These are phyloP conservation scores for Athrips mouffetella DNA, from an alignment of 2,888 invertebrate species.

Conservation along the genomic window DNA sequence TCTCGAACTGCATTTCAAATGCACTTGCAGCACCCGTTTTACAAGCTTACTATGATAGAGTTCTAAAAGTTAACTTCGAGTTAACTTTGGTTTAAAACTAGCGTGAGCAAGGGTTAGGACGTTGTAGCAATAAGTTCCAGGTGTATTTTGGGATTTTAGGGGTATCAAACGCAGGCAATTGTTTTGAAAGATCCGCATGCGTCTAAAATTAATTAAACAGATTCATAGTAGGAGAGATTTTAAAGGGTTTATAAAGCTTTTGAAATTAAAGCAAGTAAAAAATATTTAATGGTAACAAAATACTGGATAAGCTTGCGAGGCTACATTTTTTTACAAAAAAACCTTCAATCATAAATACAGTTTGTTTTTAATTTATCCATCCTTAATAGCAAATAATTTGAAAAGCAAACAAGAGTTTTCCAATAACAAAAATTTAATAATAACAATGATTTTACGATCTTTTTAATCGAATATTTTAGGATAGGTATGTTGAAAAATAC, in stretches of 20 bases:
- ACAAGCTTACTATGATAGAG: constrained; percentile 37
- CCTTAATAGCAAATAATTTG: too few species aligned
- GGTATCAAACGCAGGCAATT: constrained; percentile 37
- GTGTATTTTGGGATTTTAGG: constrained; percentile 45
- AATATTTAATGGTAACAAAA: not conserved
- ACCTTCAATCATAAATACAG: too few species aligned
- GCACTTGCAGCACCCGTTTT: constrained; percentile 41
- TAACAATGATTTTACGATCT: too few species aligned
- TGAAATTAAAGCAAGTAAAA: not conserved
- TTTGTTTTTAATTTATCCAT: too few species aligned
- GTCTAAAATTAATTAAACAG: constrained; percentile 26
- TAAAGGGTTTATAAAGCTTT: too few species aligned
- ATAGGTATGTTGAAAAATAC: too few species aligned
- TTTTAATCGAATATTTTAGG: too few species aligned
- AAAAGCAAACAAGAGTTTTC: too few species aligned
- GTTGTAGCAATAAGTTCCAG: constrained; percentile 29
- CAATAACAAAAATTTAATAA: too few species aligned
- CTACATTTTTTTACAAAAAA: not conserved
- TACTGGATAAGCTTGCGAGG: not conserved
- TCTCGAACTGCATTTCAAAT: constrained; percentile 46
- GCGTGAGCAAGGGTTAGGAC: constrained; percentile 28
- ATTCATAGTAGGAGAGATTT: constrained; percentile 7
- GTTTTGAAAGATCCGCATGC: constrained; percentile 40
- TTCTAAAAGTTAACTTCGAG: constrained; percentile 39
- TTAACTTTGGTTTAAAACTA: constrained; percentile 14